These are phyloP conservation scores for Silurus meridionalis DNA, from an alignment of 2,113 vertebrate species.

Conservation along the genomic window DNA sequence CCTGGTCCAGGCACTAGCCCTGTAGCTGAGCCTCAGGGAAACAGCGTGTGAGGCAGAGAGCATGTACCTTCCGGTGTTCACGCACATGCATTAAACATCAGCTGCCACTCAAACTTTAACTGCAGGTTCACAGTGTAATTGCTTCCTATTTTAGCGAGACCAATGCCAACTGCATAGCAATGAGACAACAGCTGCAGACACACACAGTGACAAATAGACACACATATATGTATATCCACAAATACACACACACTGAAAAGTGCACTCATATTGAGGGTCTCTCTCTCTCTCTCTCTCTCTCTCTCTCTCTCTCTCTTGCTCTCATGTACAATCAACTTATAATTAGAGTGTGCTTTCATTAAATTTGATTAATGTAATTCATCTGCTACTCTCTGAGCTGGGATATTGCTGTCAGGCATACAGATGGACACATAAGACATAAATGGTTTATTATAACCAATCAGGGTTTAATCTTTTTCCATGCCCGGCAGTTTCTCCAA, in stretches of 20 bases:
- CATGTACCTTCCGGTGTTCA: slow-evolving; percentile 42
- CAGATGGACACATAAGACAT: slow-evolving; percentile 29
- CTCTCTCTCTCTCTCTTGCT: slow-evolving; percentile 1
- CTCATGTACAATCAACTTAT: slow-evolving; percentile 37
- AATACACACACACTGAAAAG: slow-evolving; percentile 25
- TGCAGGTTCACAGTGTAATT: slow-evolving; percentile 55
- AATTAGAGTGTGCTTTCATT: slow-evolving; percentile 52
- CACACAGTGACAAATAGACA: slow-evolving; percentile 28
- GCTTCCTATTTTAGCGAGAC: slow-evolving; percentile 52
- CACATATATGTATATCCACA: slow-evolving; percentile 6
- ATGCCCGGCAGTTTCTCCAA: not conserved
- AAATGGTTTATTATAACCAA: slow-evolving; percentile 37
- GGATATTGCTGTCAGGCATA: slow-evolving; percentile 30
- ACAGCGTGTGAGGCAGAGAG: slow-evolving; percentile 23
- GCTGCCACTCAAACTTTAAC: slow-evolving; percentile 60
- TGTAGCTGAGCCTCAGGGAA: slow-evolving; percentile 41
- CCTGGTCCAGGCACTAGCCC: slow-evolving; percentile 35
- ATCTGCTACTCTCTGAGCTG: slow-evolving; percentile 29
- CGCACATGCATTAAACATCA: slow-evolving; percentile 55
- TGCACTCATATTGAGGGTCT: not conserved
- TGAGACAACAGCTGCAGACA: slow-evolving; percentile 52
- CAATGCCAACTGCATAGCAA: slow-evolving; percentile 52
- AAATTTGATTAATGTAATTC: slow-evolving; percentile 53
- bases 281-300: slow-evolving; percentile 15
- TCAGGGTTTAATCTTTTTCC: slow-evolving; percentile 8